Conservation (phyloP, 2,113 vertebrate species). For the Catharus minimus region DNA sequence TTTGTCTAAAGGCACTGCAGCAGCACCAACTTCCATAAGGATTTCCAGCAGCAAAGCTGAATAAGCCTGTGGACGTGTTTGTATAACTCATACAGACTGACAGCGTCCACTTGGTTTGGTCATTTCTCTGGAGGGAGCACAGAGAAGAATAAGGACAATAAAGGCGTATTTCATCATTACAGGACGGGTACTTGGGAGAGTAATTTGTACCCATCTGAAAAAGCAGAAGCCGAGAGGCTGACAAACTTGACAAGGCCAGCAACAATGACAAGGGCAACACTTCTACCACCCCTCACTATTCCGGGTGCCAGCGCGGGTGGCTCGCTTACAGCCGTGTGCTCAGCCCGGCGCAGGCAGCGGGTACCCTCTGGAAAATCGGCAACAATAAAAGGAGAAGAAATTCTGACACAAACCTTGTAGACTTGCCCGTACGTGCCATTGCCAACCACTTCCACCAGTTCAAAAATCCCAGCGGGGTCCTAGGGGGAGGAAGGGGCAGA, state of each 20-base stretch:
- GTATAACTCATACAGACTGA: background rate
- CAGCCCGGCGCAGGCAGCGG: background rate
- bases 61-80: background rate
- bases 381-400: constrained; percentile 40
- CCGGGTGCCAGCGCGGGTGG: background rate
- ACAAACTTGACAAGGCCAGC: constrained; percentile 13
- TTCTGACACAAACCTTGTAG: constrained; percentile 84
- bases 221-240: constrained; percentile 3
- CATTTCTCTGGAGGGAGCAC: background rate
- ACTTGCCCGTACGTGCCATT: constrained; percentile 88
- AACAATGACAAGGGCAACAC: background rate
- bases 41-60: background rate
- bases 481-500: background rate
- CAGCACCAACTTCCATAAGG: constrained; percentile 16
- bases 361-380: background rate
- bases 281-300: background rate
- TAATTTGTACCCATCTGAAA: background rate
- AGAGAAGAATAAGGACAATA: background rate
- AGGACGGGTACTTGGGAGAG: background rate
- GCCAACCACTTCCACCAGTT: constrained; percentile 87
- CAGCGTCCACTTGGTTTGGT: background rate
- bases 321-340: background rate
- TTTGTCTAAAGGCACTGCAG: constrained; percentile 24
- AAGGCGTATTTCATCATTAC: background rate
- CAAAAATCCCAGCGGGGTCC: constrained; percentile 86